These are phyloP conservation scores for Cheilosia soror DNA, from an alignment of 2,888 invertebrate species.

Conservation along the genomic window DNA sequence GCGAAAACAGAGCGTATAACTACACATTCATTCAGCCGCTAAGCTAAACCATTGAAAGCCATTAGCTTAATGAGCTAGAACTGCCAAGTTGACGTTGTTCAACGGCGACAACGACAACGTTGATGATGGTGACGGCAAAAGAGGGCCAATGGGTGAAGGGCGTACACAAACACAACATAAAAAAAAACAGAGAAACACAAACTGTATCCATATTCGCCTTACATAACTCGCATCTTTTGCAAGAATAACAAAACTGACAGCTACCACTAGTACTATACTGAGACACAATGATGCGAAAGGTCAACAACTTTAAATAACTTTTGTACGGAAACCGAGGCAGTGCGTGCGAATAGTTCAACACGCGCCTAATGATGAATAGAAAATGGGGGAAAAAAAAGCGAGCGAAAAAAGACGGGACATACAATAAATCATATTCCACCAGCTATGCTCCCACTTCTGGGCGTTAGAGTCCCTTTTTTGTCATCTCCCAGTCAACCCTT, in stretches of 20 bases:
- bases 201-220: constrained; percentile 36
- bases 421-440: constrained; percentile 66
- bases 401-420: constrained; percentile 2
- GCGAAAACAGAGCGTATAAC: constrained; percentile 39
- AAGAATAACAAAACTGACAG: constrained; percentile 28
- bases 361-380: constrained; percentile 42
- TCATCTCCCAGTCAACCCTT: constrained; percentile 21
- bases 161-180: constrained; percentile 29
- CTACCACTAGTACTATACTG: not conserved
- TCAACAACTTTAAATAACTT: constrained; percentile 67
- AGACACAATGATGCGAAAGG: constrained; percentile 46
- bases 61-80: constrained; percentile 75
- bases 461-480: constrained; percentile 4
- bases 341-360: constrained; percentile 62
- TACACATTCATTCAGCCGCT: constrained; percentile 54
- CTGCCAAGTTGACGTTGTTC: constrained; percentile 72
- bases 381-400: constrained; percentile 10
- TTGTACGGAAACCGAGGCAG: constrained; percentile 30
- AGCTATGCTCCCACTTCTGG: not conserved
- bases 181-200: constrained; percentile 39
- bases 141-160: constrained; percentile 62
- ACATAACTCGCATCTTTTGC: constrained; percentile 62
- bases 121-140: constrained; percentile 5
- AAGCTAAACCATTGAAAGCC: constrained; percentile 69
- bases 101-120: constrained; percentile 32